These are phyloP conservation scores for Microchirus variegatus DNA, from an alignment of 2,797 vertebrate species.

Conservation along the genomic window DNA sequence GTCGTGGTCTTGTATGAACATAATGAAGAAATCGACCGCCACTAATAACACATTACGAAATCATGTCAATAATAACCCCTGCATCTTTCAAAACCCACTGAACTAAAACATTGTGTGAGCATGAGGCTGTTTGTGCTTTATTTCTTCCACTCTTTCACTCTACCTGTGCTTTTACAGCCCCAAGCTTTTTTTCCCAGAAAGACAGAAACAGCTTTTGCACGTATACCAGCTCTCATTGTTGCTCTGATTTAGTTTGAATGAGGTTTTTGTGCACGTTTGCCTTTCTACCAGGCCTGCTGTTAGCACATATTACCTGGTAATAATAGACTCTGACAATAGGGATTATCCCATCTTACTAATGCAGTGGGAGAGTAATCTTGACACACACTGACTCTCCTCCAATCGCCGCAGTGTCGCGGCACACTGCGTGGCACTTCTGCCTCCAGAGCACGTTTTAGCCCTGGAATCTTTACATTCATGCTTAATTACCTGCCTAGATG, in stretches of 20 bases:
- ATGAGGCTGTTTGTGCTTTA: not conserved
- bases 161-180: not conserved
- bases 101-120: not conserved
- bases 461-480: slow-evolving; percentile 75
- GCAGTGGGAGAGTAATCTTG: slow-evolving; percentile 63
- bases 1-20: no score
- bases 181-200: not conserved
- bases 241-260: slow-evolving; percentile 46
- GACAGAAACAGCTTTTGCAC: slow-evolving; percentile 29
- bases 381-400: slow-evolving; percentile 49
- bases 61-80: not conserved
- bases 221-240: slow-evolving; percentile 21
- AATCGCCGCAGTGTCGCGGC: slow-evolving; percentile 57
- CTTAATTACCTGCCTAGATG: slow-evolving; percentile 80
- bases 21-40: not conserved
- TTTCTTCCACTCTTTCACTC: not conserved
- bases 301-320: slow-evolving; percentile 62
- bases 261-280: slow-evolving; percentile 17
- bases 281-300: slow-evolving; percentile 35
- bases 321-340: slow-evolving; percentile 69
- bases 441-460: slow-evolving; percentile 73
- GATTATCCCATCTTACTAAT: slow-evolving; percentile 73
- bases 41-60: not conserved
- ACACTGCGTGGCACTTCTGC: slow-evolving; percentile 61
- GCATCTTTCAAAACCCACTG: not conserved